phyloP scores from a whole-genome alignment of 2,797 vertebrate species.

The Prunella strophiata region DNA sequence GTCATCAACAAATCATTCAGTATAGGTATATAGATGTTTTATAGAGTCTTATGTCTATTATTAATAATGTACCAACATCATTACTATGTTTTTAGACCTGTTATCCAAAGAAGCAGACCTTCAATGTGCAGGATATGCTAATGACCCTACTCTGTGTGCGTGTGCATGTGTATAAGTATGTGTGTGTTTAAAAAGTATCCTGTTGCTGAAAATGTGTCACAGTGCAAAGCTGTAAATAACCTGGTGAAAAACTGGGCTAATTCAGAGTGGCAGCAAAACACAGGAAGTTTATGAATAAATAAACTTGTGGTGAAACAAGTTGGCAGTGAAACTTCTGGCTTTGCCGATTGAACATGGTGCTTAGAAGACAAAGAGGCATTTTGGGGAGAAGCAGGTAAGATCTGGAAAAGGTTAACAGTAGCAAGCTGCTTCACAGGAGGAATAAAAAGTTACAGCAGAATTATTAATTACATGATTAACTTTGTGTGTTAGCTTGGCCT shows the following conservation, averaged over 20 bases:
- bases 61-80: neutral
- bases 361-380: neutral
- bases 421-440: neutral
- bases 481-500: neutral
- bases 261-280: neutral
- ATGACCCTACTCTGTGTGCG: neutral
- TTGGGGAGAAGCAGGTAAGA: neutral
- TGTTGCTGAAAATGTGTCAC: neutral
- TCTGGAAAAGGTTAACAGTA: neutral
- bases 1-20: neutral
- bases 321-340: neutral
- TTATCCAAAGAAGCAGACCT: neutral
- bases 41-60: neutral
- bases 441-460: neutral
- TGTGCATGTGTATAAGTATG: too few species aligned
- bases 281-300: neutral
- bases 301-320: neutral
- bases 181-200: neutral
- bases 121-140: neutral
- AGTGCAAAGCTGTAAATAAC: neutral
- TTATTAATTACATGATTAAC: neutral
- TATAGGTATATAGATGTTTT: neutral
- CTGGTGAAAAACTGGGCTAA: neutral
- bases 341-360: neutral
- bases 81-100: neutral